Evolutionary conservation across 2,797 vertebrate genomes (phyloP), one percentile per base, ranked within the genome.

Genomic region (Siniperca obscura): DNA sequence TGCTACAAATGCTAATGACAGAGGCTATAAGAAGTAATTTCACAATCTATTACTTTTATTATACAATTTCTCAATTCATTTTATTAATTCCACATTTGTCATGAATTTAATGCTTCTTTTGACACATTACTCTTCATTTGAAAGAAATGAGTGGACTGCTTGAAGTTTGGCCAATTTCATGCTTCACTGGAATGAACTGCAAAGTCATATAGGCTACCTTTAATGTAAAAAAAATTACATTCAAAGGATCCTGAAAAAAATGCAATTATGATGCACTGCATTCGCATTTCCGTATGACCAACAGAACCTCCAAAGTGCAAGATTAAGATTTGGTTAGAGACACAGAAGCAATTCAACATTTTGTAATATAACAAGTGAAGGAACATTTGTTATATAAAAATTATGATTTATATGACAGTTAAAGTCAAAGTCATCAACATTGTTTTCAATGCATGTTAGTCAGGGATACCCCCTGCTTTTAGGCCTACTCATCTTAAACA

Each of bases 81-180:
- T 21, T 61, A 16, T 71, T 71, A 46, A 76, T 65, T 59, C 46
- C 5, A 38, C 42, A 67, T 81, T 74, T 62, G 48, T 75, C 65
- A 73, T 27, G n/a, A 57, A 62, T 76, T 50, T 13, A 40, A 68
- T 42, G 40, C 70, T 70, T 81, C 48, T 74, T 80, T 27, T 74
- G 46, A 61, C 50, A 68, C 59, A 57, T 84, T 80, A 50, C 5
- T 82, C 48, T 65, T 62, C 11, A 76, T 79, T 82, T 80, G 60
- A 81, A 70, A n/a, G 12, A 74, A 83, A 42, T 70, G 13, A 71
- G 0, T 17, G 21, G 21, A 13, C 61, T 30, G 22, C 57, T 57
- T 46, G 8, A 38, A 73, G 61, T 5, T 27, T 78, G 36, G 6
- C 65, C 75, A 83, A 77, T 92, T 87, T 87, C 46, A 86, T 50